These are phyloP conservation scores for Edolisoma coerulescens DNA, from an alignment of 2,113 vertebrate genomes.

Conservation along the genomic window DNA sequence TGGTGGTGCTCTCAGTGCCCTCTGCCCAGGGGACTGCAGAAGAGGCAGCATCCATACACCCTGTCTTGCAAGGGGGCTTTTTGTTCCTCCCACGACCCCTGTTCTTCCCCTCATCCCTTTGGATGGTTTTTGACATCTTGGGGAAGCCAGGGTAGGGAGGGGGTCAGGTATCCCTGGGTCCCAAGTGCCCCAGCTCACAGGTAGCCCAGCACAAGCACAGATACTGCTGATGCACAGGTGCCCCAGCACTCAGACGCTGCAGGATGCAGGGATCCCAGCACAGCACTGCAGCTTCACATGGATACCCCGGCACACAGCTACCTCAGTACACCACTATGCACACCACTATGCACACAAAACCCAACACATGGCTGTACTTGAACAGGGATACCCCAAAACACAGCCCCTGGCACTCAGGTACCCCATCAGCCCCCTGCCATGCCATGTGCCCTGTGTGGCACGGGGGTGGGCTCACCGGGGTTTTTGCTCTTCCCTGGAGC, in stretches of 20 bases:
- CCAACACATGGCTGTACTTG: not conserved
- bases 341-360: too few species aligned
- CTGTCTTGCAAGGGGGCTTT: not conserved
- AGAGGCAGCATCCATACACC: not conserved
- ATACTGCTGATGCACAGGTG: not conserved
- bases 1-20: too few species aligned
- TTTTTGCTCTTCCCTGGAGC: not conserved
- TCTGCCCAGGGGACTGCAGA: fast-evolving
- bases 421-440: too few species aligned
- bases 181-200: not conserved
- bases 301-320: not conserved
- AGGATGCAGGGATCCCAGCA: not conserved
- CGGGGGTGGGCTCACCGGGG: fast-evolving
- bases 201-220: not conserved
- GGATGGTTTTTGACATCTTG: not conserved
- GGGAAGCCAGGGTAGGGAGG: not conserved
- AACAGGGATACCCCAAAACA: not conserved
- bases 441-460: fast-evolving
- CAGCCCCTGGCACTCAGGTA: not conserved
- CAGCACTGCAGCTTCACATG: not conserved
- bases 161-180: fast-evolving
- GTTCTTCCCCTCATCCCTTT: not conserved
- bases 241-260: not conserved
- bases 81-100: fast-evolving
- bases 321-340: too few species aligned